These are phyloP conservation scores for Nysson spinosus DNA, from an alignment of 2,888 invertebrate genomes.

Conservation along the genomic window DNA sequence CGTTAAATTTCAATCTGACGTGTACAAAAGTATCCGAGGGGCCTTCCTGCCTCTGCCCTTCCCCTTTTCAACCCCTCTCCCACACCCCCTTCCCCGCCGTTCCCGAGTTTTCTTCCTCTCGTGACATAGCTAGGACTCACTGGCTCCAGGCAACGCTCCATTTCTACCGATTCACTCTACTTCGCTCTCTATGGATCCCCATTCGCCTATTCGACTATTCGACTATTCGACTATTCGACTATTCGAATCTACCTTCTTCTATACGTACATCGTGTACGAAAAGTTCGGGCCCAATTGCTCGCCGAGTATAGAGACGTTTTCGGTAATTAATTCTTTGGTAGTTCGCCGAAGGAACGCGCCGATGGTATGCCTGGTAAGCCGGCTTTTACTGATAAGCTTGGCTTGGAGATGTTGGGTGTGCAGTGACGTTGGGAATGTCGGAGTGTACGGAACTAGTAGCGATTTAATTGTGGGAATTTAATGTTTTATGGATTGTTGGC, in stretches of 20 bases:
- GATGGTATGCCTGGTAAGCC: too few relatives aligned
- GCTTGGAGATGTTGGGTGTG: too few relatives aligned
- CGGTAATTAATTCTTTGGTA: not conserved
- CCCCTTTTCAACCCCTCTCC: constrained; percentile 42
- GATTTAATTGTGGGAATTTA: too few relatives aligned
- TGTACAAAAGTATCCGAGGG: constrained; percentile 67
- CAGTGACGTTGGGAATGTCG: too few relatives aligned
- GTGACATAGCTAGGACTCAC: constrained; percentile 50
- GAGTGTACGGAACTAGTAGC: too few relatives aligned
- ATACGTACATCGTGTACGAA: constrained; percentile 29
- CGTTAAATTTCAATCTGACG: constrained; percentile 74
- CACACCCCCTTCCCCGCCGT: not conserved
- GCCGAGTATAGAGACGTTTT: not conserved
- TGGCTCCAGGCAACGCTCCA: constrained; percentile 60
- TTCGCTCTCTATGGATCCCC: constrained; percentile 16
- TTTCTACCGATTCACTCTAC: constrained; percentile 53
- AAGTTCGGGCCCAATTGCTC: not conserved
- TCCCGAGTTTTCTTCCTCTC: constrained; percentile 24
- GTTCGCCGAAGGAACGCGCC: too few relatives aligned
- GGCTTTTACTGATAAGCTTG: too few relatives aligned
- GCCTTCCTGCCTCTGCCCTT: constrained; percentile 18
- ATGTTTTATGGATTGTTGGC: too few relatives aligned
- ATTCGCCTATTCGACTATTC: not conserved
- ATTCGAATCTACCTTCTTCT: constrained; percentile 41
- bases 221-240: constrained; percentile 13